These are phyloP conservation scores for Eupithecia tripunctaria DNA, from an alignment of 2,888 invertebrate species.

Conservation along the genomic window DNA sequence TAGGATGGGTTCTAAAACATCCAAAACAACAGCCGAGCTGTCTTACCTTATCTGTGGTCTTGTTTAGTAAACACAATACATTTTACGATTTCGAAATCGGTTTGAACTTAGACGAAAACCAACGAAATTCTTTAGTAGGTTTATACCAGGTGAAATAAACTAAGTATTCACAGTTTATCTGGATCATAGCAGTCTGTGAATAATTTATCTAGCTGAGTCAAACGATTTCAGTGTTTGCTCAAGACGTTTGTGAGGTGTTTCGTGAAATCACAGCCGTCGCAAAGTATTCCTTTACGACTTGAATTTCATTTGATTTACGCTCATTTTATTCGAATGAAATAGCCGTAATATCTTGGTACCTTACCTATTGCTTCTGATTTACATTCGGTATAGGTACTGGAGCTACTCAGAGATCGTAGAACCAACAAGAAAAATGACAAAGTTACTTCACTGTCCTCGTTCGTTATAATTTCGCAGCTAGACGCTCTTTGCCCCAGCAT, in stretches of 20 bases:
- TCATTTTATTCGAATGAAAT: slow-evolving; percentile 55
- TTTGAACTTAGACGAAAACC: neutral
- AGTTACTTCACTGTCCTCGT: slow-evolving; percentile 33
- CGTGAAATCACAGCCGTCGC: neutral
- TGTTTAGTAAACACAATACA: neutral
- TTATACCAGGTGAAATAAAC: neutral
- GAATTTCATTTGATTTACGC: slow-evolving; percentile 57
- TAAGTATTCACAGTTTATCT: neutral
- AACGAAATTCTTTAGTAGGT: neutral
- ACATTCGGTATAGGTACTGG: slow-evolving; percentile 36
- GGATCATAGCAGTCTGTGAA: neutral
- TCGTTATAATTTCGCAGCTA: slow-evolving; percentile 37
- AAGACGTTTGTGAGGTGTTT: neutral
- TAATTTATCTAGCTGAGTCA: neutral
- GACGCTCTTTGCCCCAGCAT: slow-evolving; percentile 27
- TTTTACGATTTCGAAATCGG: neutral
- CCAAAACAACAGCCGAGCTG: too few species aligned
- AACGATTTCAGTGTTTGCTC: neutral
- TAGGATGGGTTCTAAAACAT: too few species aligned
- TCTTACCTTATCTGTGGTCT: neutral
- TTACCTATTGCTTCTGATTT: slow-evolving; percentile 38
- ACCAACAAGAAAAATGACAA: slow-evolving; percentile 15
- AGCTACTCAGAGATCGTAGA: slow-evolving; percentile 33
- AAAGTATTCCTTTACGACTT: slow-evolving; percentile 22
- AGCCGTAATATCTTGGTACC: slow-evolving; percentile 46